Evolutionary conservation across 2,888 invertebrate species (phyloP), one percentile per base, ranked within the genome.

Genomic region (Cataglyphis cursor): DNA sequence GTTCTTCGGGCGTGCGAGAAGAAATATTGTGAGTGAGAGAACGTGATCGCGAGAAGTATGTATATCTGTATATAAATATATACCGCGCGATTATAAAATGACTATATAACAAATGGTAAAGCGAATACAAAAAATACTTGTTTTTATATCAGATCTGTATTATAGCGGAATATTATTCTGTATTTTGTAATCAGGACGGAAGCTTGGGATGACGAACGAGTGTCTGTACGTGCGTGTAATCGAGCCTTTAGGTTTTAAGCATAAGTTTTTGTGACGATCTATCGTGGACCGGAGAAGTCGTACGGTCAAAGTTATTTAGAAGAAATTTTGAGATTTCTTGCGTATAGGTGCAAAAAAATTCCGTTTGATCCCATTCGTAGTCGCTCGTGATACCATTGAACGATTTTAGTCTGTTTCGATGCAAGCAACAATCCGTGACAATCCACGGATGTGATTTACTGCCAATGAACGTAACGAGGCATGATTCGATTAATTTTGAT

Each of bases 141-240:
- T 94, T 94, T 94, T 94, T 94, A 93, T 94, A 94, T 94, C 93
- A 94, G 91, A 94, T 93, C 92, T 94, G 94, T 94, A 94, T 93
- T 93, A 94, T 94, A 94, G 94, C 90, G 91, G 92, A 93, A 93
- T 93, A 94, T 93, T 93, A 94, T 93, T 93, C 93, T 94, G 94
- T 94, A 94, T 94, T 94, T 94, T 94, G 93, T 94, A 94, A 92
- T 92, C 92, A 89, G 90, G 84, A 91, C 89, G 90, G 88, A 89
- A 90, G 86, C 85, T 87, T 87, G 90, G 88, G 85, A 90, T 91
- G 90, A 90, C 86, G 87, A 89, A 83, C 85, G 87, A 89, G 87
- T 90, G 89, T 84, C 86, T 90, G 90, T 87, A 90, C 72, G 87
- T 86, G 90, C 81, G 89, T 89, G 87, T 90, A 90, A 88, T 89